Conservation (phyloP, 2,113 vertebrate genomes). For the Enhydra lutris region DNA sequence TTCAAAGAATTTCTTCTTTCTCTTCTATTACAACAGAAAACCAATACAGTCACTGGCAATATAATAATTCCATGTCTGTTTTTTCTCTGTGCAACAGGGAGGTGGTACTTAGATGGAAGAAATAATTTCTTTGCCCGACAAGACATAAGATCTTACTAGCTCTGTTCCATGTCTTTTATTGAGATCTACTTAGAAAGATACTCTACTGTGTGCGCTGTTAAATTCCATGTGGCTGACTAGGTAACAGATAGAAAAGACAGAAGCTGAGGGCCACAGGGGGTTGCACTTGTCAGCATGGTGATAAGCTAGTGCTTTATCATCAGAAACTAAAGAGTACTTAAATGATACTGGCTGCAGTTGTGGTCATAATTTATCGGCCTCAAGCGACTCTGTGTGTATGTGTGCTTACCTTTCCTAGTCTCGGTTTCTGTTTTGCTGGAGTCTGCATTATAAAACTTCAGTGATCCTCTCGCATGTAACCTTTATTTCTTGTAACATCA, state of each 20-base stretch:
- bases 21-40: neutral
- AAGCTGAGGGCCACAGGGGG: slow-evolving; percentile 57
- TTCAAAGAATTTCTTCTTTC: neutral
- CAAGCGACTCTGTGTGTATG: slow-evolving; percentile 36
- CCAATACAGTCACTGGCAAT: neutral
- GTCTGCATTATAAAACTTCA: slow-evolving; percentile 64
- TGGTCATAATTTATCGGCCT: slow-evolving; percentile 74
- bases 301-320: slow-evolving; percentile 75
- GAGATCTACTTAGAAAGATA: slow-evolving; percentile 55
- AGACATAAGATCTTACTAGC: neutral
- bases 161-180: slow-evolving; percentile 48
- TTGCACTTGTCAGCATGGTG: slow-evolving; percentile 72
- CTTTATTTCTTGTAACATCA: slow-evolving; percentile 53
- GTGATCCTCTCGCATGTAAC: neutral
- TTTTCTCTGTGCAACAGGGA: neutral
- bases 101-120: neutral
- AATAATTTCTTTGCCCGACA: neutral
- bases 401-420: slow-evolving; percentile 52
- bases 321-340: slow-evolving; percentile 79
- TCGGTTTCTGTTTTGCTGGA: slow-evolving; percentile 62
- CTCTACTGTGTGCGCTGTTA: slow-evolving; percentile 50
- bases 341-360: slow-evolving; percentile 67
- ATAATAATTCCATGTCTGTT: neutral
- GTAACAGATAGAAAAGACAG: slow-evolving; percentile 70
- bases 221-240: slow-evolving; percentile 69